Evolutionary conservation across 2,113 vertebrate species (phyloP).

Genomic region (Coptodon rendalli): DNA sequence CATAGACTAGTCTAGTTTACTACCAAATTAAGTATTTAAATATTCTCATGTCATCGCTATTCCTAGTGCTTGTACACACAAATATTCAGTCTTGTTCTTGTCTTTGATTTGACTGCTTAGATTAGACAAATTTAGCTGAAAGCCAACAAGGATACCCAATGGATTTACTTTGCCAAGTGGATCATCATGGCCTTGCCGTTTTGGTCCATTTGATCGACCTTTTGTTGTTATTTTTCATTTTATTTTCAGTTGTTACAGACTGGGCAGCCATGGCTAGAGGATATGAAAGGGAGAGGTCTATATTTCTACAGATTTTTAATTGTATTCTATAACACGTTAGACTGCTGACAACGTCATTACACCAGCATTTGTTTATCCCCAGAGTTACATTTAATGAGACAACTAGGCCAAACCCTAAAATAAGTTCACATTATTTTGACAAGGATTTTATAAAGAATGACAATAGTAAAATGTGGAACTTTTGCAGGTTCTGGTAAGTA

Average conservation of each 20-base stretch:
- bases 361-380: not conserved
- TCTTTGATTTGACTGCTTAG: not conserved
- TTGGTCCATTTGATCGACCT: not conserved
- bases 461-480: not conserved
- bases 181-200: not conserved
- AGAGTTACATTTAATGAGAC: accelerated
- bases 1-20: too few relatives aligned
- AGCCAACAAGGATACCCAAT: not conserved
- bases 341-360: not conserved
- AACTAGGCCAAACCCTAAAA: not conserved
- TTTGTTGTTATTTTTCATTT: not conserved
- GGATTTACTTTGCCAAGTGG: not conserved
- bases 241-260: not conserved
- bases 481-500: accelerated
- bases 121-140: not conserved
- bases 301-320: not conserved
- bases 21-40: not conserved
- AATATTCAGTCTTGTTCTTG: not conserved
- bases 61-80: not conserved
- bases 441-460: not conserved
- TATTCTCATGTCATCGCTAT: accelerated
- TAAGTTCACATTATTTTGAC: accelerated
- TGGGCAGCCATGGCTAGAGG: accelerated
- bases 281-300: accelerated
- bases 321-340: accelerated